Evolutionary conservation across 2,113 vertebrate genomes (phyloP).

Genomic region (Xiphophorus maculatus): DNA sequence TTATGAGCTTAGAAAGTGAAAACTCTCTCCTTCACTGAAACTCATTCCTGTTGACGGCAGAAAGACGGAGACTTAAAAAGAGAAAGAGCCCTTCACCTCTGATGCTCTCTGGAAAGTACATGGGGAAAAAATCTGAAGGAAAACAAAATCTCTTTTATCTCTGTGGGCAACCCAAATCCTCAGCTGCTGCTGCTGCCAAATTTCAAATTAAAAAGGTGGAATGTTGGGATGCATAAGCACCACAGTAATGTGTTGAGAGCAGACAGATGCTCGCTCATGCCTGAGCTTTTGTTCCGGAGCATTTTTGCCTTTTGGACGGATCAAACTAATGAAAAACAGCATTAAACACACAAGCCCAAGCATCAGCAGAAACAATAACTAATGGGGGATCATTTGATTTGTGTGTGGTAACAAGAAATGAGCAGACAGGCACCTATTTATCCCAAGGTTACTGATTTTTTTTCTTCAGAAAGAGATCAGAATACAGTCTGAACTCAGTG

Average conservation of each 20-base stretch:
- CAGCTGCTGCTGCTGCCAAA: conserved; percentile 48
- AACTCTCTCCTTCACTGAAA: conserved; percentile 19
- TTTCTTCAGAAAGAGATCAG: too few relatives aligned
- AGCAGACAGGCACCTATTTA: background rate
- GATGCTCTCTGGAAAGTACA: conserved; percentile 41
- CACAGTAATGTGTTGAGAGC: conserved; percentile 16
- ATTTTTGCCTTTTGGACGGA: conserved; percentile 27
- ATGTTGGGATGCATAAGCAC: conserved; percentile 37
- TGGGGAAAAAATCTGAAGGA: conserved; percentile 32
- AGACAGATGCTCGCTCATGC: conserved; percentile 24
- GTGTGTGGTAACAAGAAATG: background rate
- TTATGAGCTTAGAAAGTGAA: conserved; percentile 7
- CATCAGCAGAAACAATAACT: background rate
- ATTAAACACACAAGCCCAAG: background rate
- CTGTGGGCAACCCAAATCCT: conserved; percentile 69
- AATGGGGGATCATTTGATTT: background rate
- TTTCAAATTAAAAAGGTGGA: conserved; percentile 60
- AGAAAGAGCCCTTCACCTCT: conserved; percentile 33
- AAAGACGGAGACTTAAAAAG: background rate
- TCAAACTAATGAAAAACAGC: conserved; percentile 38
- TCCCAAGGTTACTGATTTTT: background rate
- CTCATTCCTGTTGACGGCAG: conserved; percentile 28
- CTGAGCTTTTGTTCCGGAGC: conserved; percentile 36
- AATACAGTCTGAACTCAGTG: background rate
- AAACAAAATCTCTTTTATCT: conserved; percentile 61